These are phyloP conservation scores for Isaurus tuberculatus DNA, from an alignment of 92 coral and sea anemone genomes.

Conservation along the genomic window DNA sequence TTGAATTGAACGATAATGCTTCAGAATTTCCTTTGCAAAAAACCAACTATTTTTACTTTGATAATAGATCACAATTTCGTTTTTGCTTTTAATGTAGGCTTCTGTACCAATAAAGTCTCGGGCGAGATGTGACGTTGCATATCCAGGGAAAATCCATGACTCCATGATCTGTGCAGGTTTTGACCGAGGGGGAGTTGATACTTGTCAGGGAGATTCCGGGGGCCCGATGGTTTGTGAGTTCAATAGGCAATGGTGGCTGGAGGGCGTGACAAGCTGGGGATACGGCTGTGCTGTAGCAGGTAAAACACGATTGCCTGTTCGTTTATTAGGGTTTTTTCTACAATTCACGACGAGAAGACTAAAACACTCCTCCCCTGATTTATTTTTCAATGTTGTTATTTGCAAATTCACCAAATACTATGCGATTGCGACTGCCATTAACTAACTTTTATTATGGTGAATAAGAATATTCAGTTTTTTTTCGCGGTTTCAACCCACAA, in stretches of 20 bases:
- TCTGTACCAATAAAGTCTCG: slow-evolving; percentile 16
- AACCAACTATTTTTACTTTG: neutral
- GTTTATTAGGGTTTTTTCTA: too few species aligned
- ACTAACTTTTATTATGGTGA: too few species aligned
- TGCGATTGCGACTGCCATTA: too few species aligned
- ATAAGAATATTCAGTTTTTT: too few species aligned
- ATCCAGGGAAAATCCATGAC: slow-evolving; percentile 10
- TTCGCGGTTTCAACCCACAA: too few species aligned
- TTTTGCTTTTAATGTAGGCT: neutral
- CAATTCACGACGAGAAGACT: too few species aligned
- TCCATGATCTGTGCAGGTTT: slow-evolving; percentile 22
- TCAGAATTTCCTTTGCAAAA: neutral
- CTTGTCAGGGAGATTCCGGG: slow-evolving; percentile 28
- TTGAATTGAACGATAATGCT: neutral
- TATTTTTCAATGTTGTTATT: too few species aligned
- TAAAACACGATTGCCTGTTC: neutral
- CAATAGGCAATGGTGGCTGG: slow-evolving; percentile 9
- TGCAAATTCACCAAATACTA: too few species aligned
- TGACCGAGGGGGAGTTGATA: slow-evolving; percentile 16
- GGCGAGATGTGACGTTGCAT: neutral
- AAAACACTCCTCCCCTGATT: too few species aligned
- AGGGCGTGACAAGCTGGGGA: slow-evolving; percentile 25
- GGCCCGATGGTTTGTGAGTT: slow-evolving; percentile 18
- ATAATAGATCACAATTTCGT: neutral
- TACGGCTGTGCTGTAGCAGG: slow-evolving; percentile 22